phyloP scores from a whole-genome alignment of 2,113 vertebrate species.

The Chlorodrepanis virens region DNA sequence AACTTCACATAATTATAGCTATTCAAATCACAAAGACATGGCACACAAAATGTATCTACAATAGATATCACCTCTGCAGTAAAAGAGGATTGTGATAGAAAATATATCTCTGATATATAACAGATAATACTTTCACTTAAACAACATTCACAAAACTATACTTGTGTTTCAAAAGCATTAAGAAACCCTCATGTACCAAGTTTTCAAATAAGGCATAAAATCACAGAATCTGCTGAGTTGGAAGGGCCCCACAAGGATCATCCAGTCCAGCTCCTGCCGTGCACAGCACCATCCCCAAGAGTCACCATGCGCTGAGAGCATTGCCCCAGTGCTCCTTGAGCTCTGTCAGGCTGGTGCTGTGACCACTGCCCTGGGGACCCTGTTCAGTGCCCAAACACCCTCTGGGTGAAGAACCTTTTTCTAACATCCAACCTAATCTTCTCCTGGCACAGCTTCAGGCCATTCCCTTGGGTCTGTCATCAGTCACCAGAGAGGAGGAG shows the following conservation, averaged over 20 bases:
- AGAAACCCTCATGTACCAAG: not conserved
- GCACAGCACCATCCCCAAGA: not conserved
- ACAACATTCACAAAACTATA: not conserved
- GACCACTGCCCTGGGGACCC: not conserved
- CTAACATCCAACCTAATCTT: not conserved
- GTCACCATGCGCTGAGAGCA: not conserved
- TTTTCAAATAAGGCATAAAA: not conserved
- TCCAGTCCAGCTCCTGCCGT: not conserved
- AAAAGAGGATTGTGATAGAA: not conserved
- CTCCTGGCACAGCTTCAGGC: not conserved
- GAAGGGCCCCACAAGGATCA: not conserved
- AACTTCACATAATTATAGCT: not conserved
- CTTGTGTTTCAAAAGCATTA: not conserved
- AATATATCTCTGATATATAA: not conserved
- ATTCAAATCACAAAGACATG: not conserved
- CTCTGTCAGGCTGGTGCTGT: not conserved
- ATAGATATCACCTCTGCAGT: not conserved
- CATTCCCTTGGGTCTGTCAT: too few relatives aligned
- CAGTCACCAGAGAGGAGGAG: not conserved
- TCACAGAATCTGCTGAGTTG: not conserved
- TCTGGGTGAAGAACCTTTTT: not conserved
- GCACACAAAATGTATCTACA: not conserved
- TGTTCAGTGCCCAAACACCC: not conserved
- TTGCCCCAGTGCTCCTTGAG: rapidly evolving
- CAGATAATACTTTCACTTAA: not conserved